Evolutionary conservation across 2,797 vertebrate species (phyloP).

Genomic region (Poecilia velifera): DNA sequence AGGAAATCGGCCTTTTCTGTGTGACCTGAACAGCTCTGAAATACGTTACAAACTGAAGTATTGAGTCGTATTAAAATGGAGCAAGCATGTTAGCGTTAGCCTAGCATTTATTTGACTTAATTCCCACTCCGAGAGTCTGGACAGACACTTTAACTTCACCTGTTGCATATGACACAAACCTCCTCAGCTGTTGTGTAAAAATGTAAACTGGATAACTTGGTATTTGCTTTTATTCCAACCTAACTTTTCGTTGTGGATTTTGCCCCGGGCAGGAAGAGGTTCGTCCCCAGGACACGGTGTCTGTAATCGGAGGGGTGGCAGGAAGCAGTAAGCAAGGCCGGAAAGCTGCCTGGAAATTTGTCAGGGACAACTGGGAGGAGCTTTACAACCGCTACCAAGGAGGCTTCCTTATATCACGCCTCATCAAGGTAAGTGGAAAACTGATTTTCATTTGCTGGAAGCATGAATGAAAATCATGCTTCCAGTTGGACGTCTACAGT

Average conservation of each 20-base stretch:
- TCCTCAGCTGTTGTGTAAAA: not conserved
- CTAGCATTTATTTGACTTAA: not conserved
- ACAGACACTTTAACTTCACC: not conserved
- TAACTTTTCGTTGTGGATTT: not conserved
- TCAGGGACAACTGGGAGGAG: conserved; percentile 97
- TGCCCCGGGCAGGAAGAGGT: conserved; percentile 89
- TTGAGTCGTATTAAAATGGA: not conserved
- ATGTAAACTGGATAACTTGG: not conserved
- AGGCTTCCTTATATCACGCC: conserved; percentile 96
- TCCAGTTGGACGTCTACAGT: not conserved
- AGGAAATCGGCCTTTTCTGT: not conserved
- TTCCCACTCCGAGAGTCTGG: not conserved
- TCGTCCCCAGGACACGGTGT: conserved; percentile 98
- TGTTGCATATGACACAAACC: not conserved
- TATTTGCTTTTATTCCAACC: not conserved
- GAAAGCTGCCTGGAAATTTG: conserved; percentile 96
- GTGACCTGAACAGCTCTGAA: not conserved
- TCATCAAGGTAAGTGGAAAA: conserved; percentile 89
- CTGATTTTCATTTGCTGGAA: not conserved
- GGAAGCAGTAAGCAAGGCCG: conserved; percentile 95
- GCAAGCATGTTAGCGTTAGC: not conserved
- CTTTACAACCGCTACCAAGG: conserved; percentile 97
- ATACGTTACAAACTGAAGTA: not conserved
- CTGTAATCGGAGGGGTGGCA: conserved; percentile 95
- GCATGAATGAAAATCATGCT: no score